These are phyloP conservation scores for Lethocerus indicus DNA, from an alignment of 1,140 invertebrate genomes.

Conservation along the genomic window DNA sequence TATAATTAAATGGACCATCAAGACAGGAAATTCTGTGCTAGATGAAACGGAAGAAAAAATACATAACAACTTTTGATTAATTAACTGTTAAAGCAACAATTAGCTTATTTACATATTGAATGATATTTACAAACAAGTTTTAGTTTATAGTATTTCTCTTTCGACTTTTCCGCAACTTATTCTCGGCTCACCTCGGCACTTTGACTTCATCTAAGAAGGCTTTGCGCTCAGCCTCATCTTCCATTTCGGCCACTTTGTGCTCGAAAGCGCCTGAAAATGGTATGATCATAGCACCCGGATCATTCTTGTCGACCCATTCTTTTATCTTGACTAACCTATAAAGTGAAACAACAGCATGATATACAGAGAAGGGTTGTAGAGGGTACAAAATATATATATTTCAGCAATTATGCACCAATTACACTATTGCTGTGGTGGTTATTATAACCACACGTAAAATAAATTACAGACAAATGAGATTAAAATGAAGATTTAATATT, in stretches of 20 bases:
- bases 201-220: conserved; percentile 65
- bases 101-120: too few relatives aligned
- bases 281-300: conserved; percentile 81
- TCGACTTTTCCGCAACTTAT: neutral
- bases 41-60: too few relatives aligned
- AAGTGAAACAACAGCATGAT: neutral
- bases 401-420: too few relatives aligned
- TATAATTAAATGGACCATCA: too few relatives aligned
- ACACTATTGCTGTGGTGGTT: too few relatives aligned
- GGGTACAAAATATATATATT: too few relatives aligned
- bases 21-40: too few relatives aligned
- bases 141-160: neutral
- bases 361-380: too few relatives aligned
- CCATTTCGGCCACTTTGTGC: conserved; percentile 73
- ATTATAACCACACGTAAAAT: too few relatives aligned
- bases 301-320: conserved; percentile 96
- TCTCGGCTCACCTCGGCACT: conserved; percentile 44
- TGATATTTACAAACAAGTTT: neutral
- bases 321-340: conserved; percentile 91
- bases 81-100: too few relatives aligned
- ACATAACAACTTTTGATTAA: too few relatives aligned
- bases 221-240: conserved; percentile 39
- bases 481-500: too few relatives aligned
- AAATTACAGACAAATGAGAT: neutral
- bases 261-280: conserved; percentile 93